These are phyloP conservation scores for Heliconius charithonia DNA, from an alignment of 2,888 invertebrate genomes.

Conservation along the genomic window DNA sequence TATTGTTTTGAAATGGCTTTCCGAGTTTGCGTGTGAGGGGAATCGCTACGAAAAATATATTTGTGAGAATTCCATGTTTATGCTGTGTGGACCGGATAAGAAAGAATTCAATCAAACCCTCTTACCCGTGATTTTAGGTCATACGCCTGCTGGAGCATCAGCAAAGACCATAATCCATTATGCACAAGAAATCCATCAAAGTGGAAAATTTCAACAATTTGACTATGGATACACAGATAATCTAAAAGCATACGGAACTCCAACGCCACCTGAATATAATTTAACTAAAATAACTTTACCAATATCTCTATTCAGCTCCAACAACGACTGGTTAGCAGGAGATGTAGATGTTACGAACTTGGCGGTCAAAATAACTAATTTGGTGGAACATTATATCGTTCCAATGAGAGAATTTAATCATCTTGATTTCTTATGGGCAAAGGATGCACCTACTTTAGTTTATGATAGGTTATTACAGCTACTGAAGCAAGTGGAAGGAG, in stretches of 20 bases:
- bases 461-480: slow-evolving; percentile 79
- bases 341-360: slow-evolving; percentile 85
- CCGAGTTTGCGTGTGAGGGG: slow-evolving; percentile 85
- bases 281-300: slow-evolving; percentile 85
- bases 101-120: slow-evolving; percentile 87
- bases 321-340: slow-evolving; percentile 90
- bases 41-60: slow-evolving; percentile 83
- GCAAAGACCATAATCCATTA: slow-evolving; percentile 89
- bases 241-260: slow-evolving; percentile 81
- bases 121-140: slow-evolving; percentile 87
- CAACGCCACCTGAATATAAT: slow-evolving; percentile 85
- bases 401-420: slow-evolving; percentile 87
- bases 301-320: slow-evolving; percentile 86
- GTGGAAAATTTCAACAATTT: slow-evolving; percentile 85
- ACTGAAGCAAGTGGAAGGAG: slow-evolving; percentile 55
- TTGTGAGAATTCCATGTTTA: slow-evolving; percentile 89
- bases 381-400: slow-evolving; percentile 84
- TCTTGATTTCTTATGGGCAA: slow-evolving; percentile 88
- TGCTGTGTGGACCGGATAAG: slow-evolving; percentile 88
- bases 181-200: slow-evolving; percentile 83
- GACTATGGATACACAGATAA: slow-evolving; percentile 88
- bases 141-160: slow-evolving; percentile 90
- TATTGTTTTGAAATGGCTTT: slow-evolving; percentile 84
- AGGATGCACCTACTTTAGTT: slow-evolving; percentile 84
- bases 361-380: slow-evolving; percentile 79